Evolutionary conservation across 2,888 invertebrate genomes (phyloP), one percentile per base, ranked within the genome.

Genomic region (Cheilosia variabilis): DNA sequence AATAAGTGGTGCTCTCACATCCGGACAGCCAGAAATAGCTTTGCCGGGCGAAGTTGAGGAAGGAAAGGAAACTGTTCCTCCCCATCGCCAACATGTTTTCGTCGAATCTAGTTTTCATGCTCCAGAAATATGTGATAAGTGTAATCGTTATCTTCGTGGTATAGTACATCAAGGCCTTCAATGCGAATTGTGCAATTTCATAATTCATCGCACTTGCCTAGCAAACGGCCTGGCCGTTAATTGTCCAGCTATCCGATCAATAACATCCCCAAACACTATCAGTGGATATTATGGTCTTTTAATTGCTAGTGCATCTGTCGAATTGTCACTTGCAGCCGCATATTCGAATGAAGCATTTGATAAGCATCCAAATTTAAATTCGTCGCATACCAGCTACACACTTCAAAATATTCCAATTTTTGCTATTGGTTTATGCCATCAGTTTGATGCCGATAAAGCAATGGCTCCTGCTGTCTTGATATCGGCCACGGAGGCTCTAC

Each of bases 111-210:
- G 94, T 89, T 96, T 96, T 91, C 94, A 94, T 88, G 93, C 93
- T 75, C 92, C 96, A 89, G 95, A 95, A 91, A 93, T 94, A 88
- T 96, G 96, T 92, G 95, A 95, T 91, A 94, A 95, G 91, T 96
- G 96, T 92, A 94, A 95, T 91, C 95, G 95, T 91, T 95, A 94
- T 91, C 93, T 96, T 87, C 93, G 95, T 88, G 96, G 96, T 57
- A 92, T 96, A 55, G 92, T 95, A 89, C 95, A 95, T 89, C 96
- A 96, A 91, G 96, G 96, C 63, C 94, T 95, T 82, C 93, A 95
- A 87, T 96, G 96, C 90, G 94, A 95, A 93, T 94, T 94, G 89
- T 96, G 96, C 91, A 95, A 95, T 75, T 92, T 95, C 88, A 94
- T 95, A 83, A 94, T 95, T 87, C 96, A 96, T 92, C 93, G 95